These are phyloP conservation scores for Phortica magna DNA, from an alignment of 2,888 invertebrate species.

Conservation along the genomic window DNA sequence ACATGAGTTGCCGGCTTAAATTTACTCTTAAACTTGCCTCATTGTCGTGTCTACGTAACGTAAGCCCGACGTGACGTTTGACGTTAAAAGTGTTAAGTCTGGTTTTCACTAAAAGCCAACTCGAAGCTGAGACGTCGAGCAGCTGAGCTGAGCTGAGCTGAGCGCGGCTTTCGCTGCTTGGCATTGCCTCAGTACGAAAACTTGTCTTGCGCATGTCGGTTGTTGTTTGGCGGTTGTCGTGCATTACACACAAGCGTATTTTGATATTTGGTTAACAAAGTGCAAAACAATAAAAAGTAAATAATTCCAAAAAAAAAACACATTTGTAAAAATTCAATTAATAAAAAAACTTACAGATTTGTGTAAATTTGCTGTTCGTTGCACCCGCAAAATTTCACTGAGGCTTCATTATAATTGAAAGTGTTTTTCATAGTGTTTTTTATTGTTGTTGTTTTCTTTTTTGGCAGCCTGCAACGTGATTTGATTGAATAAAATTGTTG, in stretches of 20 bases:
- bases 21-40: constrained; percentile 33
- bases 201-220: constrained; percentile 60
- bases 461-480: too few relatives aligned
- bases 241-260: too few relatives aligned
- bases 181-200: constrained; percentile 61
- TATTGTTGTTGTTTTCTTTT: too few relatives aligned
- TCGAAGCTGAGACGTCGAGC: background rate
- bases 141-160: constrained; percentile 9
- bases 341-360: too few relatives aligned
- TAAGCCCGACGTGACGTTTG: constrained; percentile 57
- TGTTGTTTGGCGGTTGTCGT: constrained; percentile 42
- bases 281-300: too few relatives aligned
- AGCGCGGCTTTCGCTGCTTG: constrained; percentile 44
- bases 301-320: constrained; percentile 30
- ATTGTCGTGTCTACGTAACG: constrained; percentile 42
- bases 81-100: constrained; percentile 35
- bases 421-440: too few relatives aligned
- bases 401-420: too few relatives aligned
- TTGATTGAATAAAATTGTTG: too few relatives aligned
- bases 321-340: background rate
- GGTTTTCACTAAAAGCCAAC: background rate
- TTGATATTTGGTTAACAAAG: too few relatives aligned
- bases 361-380: too few relatives aligned
- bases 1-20: background rate
- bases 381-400: too few relatives aligned